These are phyloP conservation scores for Lysandra bellargus DNA, from an alignment of 2,888 invertebrate genomes.

Conservation along the genomic window DNA sequence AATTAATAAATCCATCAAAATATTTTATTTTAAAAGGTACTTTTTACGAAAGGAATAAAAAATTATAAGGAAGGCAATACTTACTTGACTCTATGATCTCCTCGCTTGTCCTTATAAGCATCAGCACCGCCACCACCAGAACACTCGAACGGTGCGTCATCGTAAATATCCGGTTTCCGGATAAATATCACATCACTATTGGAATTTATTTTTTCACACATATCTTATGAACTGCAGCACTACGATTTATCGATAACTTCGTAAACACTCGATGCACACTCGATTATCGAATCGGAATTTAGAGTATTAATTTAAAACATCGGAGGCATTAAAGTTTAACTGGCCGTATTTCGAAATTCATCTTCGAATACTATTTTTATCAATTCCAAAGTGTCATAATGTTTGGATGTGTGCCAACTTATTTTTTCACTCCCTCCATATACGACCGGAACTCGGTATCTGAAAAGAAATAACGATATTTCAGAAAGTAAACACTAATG, in stretches of 20 bases:
- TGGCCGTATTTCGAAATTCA: constrained; percentile 40
- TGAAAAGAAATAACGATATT: constrained; percentile 59
- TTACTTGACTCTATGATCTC: constrained; percentile 71
- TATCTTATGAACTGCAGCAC: constrained; percentile 40
- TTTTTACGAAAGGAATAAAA: too few species aligned
- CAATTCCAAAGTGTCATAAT: constrained; percentile 48
- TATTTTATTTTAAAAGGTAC: background rate
- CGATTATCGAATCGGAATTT: constrained; percentile 43
- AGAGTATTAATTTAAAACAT: constrained; percentile 21
- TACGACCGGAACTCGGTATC: constrained; percentile 52
- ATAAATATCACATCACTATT: constrained; percentile 37
- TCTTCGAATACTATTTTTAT: constrained; percentile 46
- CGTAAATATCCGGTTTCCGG: constrained; percentile 34
- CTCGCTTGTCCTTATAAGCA: constrained; percentile 58
- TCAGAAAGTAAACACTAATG: constrained; percentile 49
- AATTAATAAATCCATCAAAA: too few species aligned
- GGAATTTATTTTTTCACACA: constrained; percentile 37
- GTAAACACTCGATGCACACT: background rate
- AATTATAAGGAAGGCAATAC: constrained; percentile 42
- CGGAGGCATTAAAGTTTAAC: background rate
- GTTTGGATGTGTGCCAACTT: constrained; percentile 56
- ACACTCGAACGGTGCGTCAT: constrained; percentile 45
- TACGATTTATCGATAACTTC: constrained; percentile 8
- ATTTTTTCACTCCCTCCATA: constrained; percentile 46
- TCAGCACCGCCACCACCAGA: constrained; percentile 55